These are phyloP conservation scores for Ectobius pallidus DNA, from an alignment of 2,888 invertebrate species.

Conservation along the genomic window DNA sequence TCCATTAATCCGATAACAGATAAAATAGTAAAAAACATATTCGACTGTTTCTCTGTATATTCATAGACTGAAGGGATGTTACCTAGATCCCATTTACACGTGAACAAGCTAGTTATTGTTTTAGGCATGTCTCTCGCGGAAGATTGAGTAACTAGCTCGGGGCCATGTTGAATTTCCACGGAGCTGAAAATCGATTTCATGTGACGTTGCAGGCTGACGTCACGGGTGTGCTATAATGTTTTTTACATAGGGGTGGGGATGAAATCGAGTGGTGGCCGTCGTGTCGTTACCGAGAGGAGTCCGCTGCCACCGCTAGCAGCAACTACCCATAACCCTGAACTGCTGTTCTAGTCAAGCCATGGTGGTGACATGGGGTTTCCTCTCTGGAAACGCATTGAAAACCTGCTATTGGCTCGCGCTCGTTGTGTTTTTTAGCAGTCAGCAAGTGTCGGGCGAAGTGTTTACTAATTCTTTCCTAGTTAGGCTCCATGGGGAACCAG, in stretches of 20 bases:
- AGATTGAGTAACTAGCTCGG: background rate
- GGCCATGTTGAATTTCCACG: slow-evolving; percentile 25
- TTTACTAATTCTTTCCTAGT: slow-evolving; percentile 97
- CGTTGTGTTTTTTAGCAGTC: background rate
- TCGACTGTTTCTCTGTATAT: too few relatives aligned
- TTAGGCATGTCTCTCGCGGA: slow-evolving; percentile 2
- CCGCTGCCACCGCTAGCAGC: slow-evolving; percentile 19
- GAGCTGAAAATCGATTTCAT: slow-evolving; percentile 21
- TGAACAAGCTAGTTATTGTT: too few relatives aligned
- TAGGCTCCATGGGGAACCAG: slow-evolving; percentile 79
- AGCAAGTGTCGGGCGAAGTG: slow-evolving; percentile 63
- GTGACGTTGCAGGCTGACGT: slow-evolving; percentile 24
- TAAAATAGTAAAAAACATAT: too few relatives aligned
- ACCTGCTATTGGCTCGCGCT: background rate
- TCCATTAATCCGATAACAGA: too few relatives aligned
- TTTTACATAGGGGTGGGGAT: slow-evolving; percentile 8
- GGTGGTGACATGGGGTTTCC: slow-evolving; percentile 23
- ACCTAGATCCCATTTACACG: too few relatives aligned
- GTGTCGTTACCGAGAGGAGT: background rate
- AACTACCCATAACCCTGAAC: background rate
- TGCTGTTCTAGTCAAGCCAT: slow-evolving; percentile 29
- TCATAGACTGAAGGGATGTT: too few relatives aligned
- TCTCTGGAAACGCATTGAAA: background rate
- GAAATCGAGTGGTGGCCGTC: slow-evolving; percentile 1
- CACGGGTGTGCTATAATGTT: slow-evolving; percentile 23